A percentile compares a stretch with the other conserved stretches of the same genome.
These are phyloP conservation scores for Lasioglossum pauxillum DNA, from an alignment of 2,888 invertebrate species.

Conservation along the genomic window DNA sequence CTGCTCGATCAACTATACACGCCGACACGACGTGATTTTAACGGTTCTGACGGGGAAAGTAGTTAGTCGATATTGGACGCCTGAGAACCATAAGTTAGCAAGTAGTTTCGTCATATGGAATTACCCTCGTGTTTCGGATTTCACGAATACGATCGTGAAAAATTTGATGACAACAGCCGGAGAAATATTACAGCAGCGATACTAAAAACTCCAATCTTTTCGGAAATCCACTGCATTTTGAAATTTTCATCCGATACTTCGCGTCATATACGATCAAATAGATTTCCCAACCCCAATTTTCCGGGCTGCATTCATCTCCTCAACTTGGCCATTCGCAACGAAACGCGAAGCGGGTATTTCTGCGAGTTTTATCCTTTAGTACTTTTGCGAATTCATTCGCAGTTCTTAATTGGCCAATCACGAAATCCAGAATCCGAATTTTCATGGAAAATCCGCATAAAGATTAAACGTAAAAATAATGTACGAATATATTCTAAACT, in stretches of 20 bases:
- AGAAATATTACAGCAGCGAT: not conserved
- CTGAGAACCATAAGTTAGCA: not conserved
- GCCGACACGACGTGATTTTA: conserved; percentile 17
- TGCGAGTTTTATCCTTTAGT: too few relatives aligned
- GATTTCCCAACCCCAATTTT: not conserved
- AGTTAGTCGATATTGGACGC: conserved; percentile 24
- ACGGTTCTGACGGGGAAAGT: conserved; percentile 11
- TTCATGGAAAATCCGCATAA: too few relatives aligned
- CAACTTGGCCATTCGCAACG: not conserved
- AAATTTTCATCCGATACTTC: not conserved
- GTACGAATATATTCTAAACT: too few relatives aligned
- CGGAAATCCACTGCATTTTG: not conserved
- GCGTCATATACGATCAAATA: not conserved
- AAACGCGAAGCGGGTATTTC: too few relatives aligned
- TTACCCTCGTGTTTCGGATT: not conserved
- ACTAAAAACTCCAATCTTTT: not conserved
- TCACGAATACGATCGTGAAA: not conserved
- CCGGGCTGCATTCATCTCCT: too few relatives aligned
- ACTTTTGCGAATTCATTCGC: too few relatives aligned
- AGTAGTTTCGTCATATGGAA: not conserved
- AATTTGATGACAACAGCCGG: not conserved
- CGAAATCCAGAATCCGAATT: too few relatives aligned
- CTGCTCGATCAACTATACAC: conserved; percentile 11
- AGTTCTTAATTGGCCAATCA: too few relatives aligned
- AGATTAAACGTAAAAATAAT: too few relatives aligned